Evolutionary conservation across 2,797 vertebrate genomes (phyloP), one percentile per base, ranked within the genome.

Genomic region (Vespertilio murinus): DNA sequence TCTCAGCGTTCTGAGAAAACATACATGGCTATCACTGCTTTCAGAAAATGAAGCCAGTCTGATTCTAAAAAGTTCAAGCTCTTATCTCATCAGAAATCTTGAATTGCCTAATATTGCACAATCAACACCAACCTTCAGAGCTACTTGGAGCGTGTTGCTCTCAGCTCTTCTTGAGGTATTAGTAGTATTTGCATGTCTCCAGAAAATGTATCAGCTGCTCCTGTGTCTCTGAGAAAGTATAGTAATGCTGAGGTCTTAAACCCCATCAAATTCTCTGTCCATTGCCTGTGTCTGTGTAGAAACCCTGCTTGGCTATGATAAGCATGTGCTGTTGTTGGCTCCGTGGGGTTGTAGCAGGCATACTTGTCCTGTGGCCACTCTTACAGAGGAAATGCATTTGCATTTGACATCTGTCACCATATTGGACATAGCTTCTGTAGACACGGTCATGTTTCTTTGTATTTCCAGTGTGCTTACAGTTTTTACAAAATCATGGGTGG

Each of bases 21-120:
- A 71, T n/a, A 16, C 69, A 87, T 80, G 25, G 10, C 22, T 95
- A 81, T 74, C 71, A 16, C 59, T 80, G 25, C 88, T 90, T 90
- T 90, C 52, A 93, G 91, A 90, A 93, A 95, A 89, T 71, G 18
- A 83, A 93, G 45, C 14, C 59, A 83, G 49, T 54, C 65, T 33
- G 42, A 33, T 93, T 96, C 20, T 84, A 56, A 67, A 90, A 30
- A 81, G 54, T 75, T 40, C 45, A 93, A 65, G 10, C 8, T n/a
- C 3, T 86, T 82, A 93, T 52, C n/a, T 80, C 61, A 69, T 64
- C 30, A 91, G 84, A 83, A n/a, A 52, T 65, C 67, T 0, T 56
- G 8, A 23, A 20, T 61, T 59, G 59, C 59, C 64, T 89, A 28
- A 89, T 83, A 28, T 59, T 45, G 13, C 4, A 35, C 35, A 45